A percentile compares a stretch with the other conserved stretches of the same genome.
phyloP scores from a whole-genome alignment of 2,113 vertebrate genomes.

The Athene noctua region DNA sequence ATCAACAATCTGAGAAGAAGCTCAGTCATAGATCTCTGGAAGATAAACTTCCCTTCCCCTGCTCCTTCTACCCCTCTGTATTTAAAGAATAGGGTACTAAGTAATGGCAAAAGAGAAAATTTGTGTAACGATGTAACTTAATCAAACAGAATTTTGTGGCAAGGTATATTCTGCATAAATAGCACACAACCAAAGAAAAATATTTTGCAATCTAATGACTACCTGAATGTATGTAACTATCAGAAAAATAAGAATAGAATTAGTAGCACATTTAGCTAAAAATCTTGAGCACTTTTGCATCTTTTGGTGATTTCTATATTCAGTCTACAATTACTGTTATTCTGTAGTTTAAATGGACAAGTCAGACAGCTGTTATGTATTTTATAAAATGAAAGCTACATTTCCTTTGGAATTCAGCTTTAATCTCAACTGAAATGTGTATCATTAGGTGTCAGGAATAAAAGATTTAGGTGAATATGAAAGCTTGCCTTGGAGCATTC shows the following conservation, averaged over 20 bases:
- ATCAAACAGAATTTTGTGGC: not conserved
- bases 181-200: not conserved
- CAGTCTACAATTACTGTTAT: slow-evolving; percentile 3
- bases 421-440: slow-evolving; percentile 61
- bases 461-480: slow-evolving; percentile 51
- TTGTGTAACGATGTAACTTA: not conserved
- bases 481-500: slow-evolving; percentile 2
- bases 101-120: not conserved
- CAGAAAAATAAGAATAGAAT: slow-evolving; percentile 16
- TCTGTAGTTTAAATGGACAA: slow-evolving; percentile 51
- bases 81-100: not conserved
- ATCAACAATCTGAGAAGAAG: not conserved
- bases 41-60: not conserved
- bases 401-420: slow-evolving; percentile 71
- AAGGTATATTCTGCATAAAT: not conserved
- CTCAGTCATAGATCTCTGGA: not conserved
- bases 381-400: slow-evolving; percentile 66
- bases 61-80: not conserved
- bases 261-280: slow-evolving; percentile 23
- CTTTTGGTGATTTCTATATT: slow-evolving; percentile 13
- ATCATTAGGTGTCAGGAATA: slow-evolving; percentile 57
- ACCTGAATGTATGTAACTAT: not conserved
- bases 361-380: slow-evolving; percentile 65
- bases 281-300: not conserved
- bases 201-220: not conserved